phyloP scores from a whole-genome alignment of 2,113 vertebrate species.

The Chiloscyllium plagiosum region DNA sequence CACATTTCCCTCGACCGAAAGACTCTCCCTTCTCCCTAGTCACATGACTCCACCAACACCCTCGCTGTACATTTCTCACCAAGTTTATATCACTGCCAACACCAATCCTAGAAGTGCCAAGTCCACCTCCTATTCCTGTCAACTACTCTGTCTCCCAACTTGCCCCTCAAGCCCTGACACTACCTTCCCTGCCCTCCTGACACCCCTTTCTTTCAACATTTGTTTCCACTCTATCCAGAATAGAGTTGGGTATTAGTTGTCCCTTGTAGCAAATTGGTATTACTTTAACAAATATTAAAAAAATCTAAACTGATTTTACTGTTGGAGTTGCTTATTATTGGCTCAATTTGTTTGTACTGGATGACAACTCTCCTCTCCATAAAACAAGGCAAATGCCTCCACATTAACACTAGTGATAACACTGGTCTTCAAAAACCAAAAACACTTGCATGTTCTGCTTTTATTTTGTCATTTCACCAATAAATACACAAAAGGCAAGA shows the following conservation, averaged over 20 bases:
- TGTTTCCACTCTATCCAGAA: neutral
- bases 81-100: too few species aligned
- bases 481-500: neutral
- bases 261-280: neutral
- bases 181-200: neutral
- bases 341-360: neutral
- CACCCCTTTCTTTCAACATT: neutral
- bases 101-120: neutral
- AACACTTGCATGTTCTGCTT: neutral
- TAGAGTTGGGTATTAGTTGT: neutral
- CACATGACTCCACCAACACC: too few species aligned
- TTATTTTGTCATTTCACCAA: neutral
- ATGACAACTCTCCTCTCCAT: neutral
- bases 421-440: neutral
- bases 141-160: neutral
- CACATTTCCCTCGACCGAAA: neutral
- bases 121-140: neutral
- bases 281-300: too few species aligned
- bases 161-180: neutral
- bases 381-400: neutral
- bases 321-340: neutral
- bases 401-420: neutral
- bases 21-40: too few species aligned
- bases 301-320: too few species aligned
- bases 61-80: too few species aligned